phyloP scores from a whole-genome alignment of 2,888 invertebrate genomes.

The Serripes groenlandicus region DNA sequence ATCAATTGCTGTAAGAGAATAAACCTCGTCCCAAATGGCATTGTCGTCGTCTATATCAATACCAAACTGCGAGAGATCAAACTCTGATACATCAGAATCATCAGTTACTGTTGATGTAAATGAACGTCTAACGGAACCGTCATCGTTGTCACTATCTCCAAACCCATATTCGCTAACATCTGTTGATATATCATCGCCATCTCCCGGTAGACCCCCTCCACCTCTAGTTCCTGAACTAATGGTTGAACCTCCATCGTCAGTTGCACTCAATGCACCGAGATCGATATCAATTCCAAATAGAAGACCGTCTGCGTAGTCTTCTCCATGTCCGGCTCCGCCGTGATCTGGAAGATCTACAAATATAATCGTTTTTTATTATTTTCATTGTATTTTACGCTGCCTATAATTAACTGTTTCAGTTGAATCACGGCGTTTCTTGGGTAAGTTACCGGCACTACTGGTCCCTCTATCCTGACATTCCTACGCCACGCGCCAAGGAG shows the following conservation, averaged over 20 bases:
- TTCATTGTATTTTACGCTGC: too few relatives aligned
- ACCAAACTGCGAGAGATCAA: background rate
- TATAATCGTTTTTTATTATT: too few relatives aligned
- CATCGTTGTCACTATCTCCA: background rate
- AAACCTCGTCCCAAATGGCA: background rate
- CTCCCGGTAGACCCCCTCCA: too few relatives aligned
- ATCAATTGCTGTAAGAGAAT: background rate
- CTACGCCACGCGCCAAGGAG: too few relatives aligned
- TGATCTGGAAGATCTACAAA: background rate
- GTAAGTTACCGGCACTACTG: too few relatives aligned
- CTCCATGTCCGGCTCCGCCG: constrained; percentile 8
- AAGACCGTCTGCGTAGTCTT: constrained; percentile 1
- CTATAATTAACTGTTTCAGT: too few relatives aligned
- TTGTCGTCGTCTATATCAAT: background rate
- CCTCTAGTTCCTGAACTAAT: background rate
- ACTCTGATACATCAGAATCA: background rate
- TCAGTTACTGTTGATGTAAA: background rate
- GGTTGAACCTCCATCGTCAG: background rate
- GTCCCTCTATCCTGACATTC: too few relatives aligned
- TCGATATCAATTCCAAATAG: background rate
- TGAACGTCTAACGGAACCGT: background rate
- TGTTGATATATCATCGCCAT: background rate
- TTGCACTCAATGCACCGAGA: background rate
- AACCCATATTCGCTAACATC: background rate
- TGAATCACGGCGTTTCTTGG: too few relatives aligned